A percentile compares a stretch with the other conserved stretches of the same genome.
Conservation (phyloP, 2,888 invertebrate genomes). For the Hermaeophaga mercurialis region DNA sequence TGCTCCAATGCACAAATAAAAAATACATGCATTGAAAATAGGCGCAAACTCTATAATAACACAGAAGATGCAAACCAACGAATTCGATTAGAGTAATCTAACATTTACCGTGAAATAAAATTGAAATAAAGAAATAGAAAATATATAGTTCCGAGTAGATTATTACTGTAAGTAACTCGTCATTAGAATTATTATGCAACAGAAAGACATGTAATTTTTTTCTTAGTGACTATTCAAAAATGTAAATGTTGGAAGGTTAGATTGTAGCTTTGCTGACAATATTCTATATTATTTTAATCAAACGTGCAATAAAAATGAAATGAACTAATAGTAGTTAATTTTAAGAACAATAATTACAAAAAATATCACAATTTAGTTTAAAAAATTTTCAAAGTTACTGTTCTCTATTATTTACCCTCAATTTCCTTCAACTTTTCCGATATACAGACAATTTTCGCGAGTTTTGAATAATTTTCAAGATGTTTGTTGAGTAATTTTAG, state of each 20-base stretch:
- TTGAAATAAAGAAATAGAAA: constrained; percentile 1
- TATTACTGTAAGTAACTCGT: constrained; percentile 5
- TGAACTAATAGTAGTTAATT: too few species aligned
- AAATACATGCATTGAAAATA: neutral
- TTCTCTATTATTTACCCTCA: too few species aligned
- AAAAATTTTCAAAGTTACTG: too few species aligned
- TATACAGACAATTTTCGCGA: too few species aligned
- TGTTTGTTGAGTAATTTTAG: too few species aligned
- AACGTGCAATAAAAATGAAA: too few species aligned
- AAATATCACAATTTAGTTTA: too few species aligned
- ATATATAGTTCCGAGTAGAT: neutral
- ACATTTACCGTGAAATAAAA: constrained; percentile 1
- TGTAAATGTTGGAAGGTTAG: constrained; percentile 1
- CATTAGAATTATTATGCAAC: constrained; percentile 8
- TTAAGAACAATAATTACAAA: too few species aligned
- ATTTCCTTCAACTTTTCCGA: too few species aligned
- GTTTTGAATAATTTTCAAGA: too few species aligned
- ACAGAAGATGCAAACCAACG: neutral
- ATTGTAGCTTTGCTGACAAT: too few species aligned
- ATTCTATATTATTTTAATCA: too few species aligned
- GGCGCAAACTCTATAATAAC: constrained; percentile 1
- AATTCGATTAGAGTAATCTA: constrained; percentile 1
- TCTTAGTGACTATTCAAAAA: constrained; percentile 1
- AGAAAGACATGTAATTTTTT: constrained; percentile 4
- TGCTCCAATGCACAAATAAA: neutral